Evolutionary conservation across 2,888 invertebrate genomes (phyloP), one percentile per base, ranked within the genome.

Genomic region (Xylota segnis): DNA sequence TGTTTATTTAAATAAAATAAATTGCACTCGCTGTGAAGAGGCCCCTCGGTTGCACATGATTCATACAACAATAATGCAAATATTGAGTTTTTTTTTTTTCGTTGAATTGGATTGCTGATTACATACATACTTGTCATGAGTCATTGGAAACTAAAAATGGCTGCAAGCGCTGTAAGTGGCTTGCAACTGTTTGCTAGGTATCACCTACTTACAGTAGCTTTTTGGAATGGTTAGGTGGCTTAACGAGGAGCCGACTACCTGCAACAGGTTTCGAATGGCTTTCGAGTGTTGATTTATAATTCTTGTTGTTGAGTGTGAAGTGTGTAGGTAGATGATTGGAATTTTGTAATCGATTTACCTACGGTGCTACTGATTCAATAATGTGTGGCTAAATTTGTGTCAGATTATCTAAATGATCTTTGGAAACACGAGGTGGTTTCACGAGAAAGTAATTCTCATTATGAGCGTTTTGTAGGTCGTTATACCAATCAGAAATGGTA

Each of bases 1-100:
- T 83, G 65, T 83, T 76, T 83, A 23, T 56, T 70, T 18, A 37
- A 59, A 71, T 52, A 27, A 75, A 75, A 50, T 75, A 65, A 76
- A 76, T 65, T 70, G 43, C 16, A n/a, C 59, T 54, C 37, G 47
- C 37, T 52, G 10, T 37, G 32, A 32, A 32, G 34, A 34, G 34
- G 34, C 43, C 14, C 43, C 29, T 45, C 27, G 47, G 56, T 43
- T 82, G 71, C 29, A 18, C 14, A 59, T 83, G 77, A 83, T 45
- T 83, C 77, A 83, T 72, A 66, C 70, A 37, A 40, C 18, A 37
- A 75, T 61, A 43, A 70, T 65, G 79, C 58, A 72, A 47, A 45
- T 9, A 54, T 43, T 29, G 58, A 61, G 32, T 43, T 32, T 29
- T 18, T 58, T 47, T 16, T 47, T 45, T 14, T 68, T 34, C 7